Evolutionary conservation across 2,113 vertebrate species (phyloP).

Genomic region (Rutilus rutilus): DNA sequence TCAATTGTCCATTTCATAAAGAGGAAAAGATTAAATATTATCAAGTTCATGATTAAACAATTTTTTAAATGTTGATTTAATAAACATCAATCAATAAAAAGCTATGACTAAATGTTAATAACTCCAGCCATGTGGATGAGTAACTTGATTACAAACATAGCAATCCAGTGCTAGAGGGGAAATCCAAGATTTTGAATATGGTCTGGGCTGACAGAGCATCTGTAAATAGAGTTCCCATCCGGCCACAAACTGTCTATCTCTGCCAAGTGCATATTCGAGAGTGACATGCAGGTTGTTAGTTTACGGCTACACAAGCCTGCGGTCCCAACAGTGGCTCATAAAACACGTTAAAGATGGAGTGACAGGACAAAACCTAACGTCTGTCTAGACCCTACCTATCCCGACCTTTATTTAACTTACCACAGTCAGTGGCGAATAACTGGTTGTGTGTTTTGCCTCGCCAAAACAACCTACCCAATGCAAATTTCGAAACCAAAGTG

Average conservation of each 20-base stretch:
- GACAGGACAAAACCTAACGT: constrained; percentile 20
- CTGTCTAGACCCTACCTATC: constrained; percentile 35
- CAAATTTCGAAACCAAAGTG: background rate
- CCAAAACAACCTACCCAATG: background rate
- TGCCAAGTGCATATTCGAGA: constrained; percentile 33
- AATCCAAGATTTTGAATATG: constrained; percentile 39
- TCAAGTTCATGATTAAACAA: background rate
- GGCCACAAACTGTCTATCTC: constrained; percentile 13
- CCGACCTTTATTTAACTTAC: constrained; percentile 33
- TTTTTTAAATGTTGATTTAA: background rate
- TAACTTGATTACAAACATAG: constrained; percentile 29
- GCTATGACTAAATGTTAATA: background rate
- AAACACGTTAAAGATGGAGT: constrained; percentile 32
- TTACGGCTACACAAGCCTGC: constrained; percentile 29
- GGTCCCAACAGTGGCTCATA: constrained; percentile 41
- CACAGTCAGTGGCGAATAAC: background rate
- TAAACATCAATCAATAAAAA: background rate
- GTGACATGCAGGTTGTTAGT: constrained; percentile 24
- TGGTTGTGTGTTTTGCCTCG: background rate
- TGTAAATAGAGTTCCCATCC: constrained; percentile 43
- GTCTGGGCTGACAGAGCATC: constrained; percentile 34
- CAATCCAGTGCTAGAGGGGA: constrained; percentile 36
- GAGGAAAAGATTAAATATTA: background rate
- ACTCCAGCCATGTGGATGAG: background rate
- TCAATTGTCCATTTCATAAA: background rate